A percentile compares a stretch with the other conserved stretches of the same genome.
Conservation (phyloP, 2,888 invertebrate genomes). For the Dynastes hyllus region DNA sequence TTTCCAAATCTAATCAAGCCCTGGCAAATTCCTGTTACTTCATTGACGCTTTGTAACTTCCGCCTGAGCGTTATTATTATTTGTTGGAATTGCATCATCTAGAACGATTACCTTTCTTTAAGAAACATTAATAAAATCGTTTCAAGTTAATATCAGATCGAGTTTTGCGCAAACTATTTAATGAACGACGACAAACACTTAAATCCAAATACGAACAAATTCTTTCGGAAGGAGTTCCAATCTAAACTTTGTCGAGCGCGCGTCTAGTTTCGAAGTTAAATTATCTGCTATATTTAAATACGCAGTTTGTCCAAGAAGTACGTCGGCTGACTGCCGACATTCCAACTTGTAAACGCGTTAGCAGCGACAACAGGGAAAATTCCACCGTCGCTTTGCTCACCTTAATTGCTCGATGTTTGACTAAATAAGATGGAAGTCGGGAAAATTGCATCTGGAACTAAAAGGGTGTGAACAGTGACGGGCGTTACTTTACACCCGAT, state of each 20-base stretch:
- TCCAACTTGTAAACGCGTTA: background rate
- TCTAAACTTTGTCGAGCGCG: conserved; percentile 3
- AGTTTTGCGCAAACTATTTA: background rate
- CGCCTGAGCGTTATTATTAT: too few species aligned
- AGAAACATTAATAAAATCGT: background rate
- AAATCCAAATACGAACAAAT: background rate
- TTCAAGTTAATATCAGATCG: background rate
- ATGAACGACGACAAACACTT: background rate
- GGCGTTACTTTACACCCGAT: background rate
- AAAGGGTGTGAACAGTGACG: background rate
- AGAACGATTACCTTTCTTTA: too few species aligned
- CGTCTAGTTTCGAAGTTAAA: conserved; percentile 12
- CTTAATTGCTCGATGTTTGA: conserved; percentile 15
- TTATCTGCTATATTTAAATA: conserved; percentile 4
- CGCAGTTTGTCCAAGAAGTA: background rate
- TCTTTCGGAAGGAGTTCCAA: background rate
- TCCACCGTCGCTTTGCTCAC: background rate
- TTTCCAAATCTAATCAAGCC: too few species aligned
- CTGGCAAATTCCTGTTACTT: too few species aligned
- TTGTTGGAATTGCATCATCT: too few species aligned
- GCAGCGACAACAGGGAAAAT: background rate
- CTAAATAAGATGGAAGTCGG: conserved; percentile 6
- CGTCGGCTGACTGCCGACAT: background rate
- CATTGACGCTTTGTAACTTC: too few species aligned
- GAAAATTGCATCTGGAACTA: conserved; percentile 4